Base-by-base conservation (phyloP, 2,888 invertebrate genomes). In the Cheilosia soror region DNA sequence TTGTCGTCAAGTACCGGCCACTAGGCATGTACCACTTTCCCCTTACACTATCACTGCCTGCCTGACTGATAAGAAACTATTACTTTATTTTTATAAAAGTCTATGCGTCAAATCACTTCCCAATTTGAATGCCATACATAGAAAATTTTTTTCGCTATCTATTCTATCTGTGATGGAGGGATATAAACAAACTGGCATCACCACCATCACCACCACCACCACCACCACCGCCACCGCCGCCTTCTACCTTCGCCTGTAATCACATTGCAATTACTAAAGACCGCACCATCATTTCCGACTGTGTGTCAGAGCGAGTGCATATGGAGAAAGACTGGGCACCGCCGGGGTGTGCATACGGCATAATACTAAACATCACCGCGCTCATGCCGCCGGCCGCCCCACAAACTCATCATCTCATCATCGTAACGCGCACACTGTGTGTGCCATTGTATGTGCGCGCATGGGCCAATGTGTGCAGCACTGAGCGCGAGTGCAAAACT, bases 181-280 rank as follows among this genome's bases (percentile, higher is more conserved):
- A 55, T 71, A 58, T 65, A 68, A 80, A 73, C 40, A 68, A 75
- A 62, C 60, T 53, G 11, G 25, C 51, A 51, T 51, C 60, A 6
- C 11, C 13, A 40, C 15, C 15, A 27, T 2, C 7, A 29, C 33
- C 49, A n/a, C 27, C 27, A 58, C 40, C 49, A n/a, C 25, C 20
- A 29, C 13, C 11, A 27, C 0, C 3, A 6, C 25, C 37, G 5
- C 27, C 37, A 3, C 49, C 58, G 1, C 29, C 40, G 33, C 69
- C 57, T 44, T n/a, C 31, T 27, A 51, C 53, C 78, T 42, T 65
- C 42, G 58, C 33, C 51, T 9, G 60, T 80, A 81, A 76, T 81
- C 78, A 66, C 66, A 78, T 78, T 72, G 77, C 77, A 82, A 77
- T 82, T 82, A 82, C 65, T 72, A 77, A 82, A 77, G 77, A 72